These are phyloP conservation scores for Synanthedon tipuliformis DNA, from an alignment of 2,888 invertebrate species.

Conservation along the genomic window DNA sequence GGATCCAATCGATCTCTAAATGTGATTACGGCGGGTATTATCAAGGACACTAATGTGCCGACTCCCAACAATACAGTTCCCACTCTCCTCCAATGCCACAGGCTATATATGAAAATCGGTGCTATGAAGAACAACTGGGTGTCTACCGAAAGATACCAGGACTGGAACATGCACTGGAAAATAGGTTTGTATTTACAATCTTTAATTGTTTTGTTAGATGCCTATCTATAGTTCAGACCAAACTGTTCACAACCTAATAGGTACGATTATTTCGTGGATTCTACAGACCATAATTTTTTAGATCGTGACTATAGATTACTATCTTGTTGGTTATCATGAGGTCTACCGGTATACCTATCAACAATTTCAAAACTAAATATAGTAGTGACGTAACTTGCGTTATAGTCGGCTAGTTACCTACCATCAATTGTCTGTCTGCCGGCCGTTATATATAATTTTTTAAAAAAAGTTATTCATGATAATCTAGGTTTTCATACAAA, in stretches of 20 bases:
- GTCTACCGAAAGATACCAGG: slow-evolving; percentile 77
- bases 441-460: not conserved
- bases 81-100: slow-evolving; percentile 73
- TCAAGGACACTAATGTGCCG: slow-evolving; percentile 56
- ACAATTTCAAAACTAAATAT: too few species aligned
- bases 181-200: not conserved
- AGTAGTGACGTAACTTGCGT: too few species aligned
- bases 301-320: too few species aligned
- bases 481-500: slow-evolving; percentile 4
- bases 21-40: slow-evolving; percentile 71
- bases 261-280: too few species aligned
- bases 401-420: too few species aligned
- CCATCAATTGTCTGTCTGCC: too few species aligned
- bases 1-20: slow-evolving; percentile 73
- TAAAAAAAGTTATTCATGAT: slow-evolving; percentile 7
- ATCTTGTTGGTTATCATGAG: too few species aligned
- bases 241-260: too few species aligned
- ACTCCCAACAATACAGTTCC: slow-evolving; percentile 66
- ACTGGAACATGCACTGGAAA: slow-evolving; percentile 79
- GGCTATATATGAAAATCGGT: slow-evolving; percentile 74
- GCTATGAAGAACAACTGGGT: slow-evolving; percentile 76
- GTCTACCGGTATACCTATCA: too few species aligned
- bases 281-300: too few species aligned
- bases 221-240: too few species aligned
- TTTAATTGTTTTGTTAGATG: too few species aligned